Percentiles rank a stretch among this genome's conserved stretches.
These are phyloP conservation scores for Plectropomus leopardus DNA, from an alignment of 2,113 vertebrate genomes.

Conservation along the genomic window DNA sequence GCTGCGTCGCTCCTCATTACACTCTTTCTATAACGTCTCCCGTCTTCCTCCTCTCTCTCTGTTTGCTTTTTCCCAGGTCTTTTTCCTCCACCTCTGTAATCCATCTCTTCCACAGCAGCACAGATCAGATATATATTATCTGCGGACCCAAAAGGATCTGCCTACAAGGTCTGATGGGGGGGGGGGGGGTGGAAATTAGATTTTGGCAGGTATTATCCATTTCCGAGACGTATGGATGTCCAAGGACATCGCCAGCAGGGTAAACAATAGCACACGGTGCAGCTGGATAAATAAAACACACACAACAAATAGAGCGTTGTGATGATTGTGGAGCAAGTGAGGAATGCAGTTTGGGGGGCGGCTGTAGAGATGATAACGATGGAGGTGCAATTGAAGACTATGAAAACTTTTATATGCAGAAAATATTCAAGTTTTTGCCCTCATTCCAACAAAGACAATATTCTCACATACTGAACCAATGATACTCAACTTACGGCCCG, in stretches of 20 bases:
- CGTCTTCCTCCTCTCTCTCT: not conserved
- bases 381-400: not conserved
- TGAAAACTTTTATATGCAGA: no score
- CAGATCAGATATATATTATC: constrained; percentile 76
- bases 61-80: constrained; percentile 25
- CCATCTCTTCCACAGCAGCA: constrained; percentile 48
- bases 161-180: constrained; percentile 71
- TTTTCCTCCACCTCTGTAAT: constrained; percentile 34
- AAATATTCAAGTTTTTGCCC: no score
- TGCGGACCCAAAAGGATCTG: constrained; percentile 62
- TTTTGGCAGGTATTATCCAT: constrained; percentile 82
- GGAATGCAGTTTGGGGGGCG: constrained; percentile 43
- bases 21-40: not conserved
- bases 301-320: constrained; percentile 18
- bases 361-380: constrained; percentile 1
- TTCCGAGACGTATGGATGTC: constrained; percentile 77
- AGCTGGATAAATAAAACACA: constrained; percentile 71
- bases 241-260: constrained; percentile 77
- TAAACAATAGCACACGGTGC: constrained; percentile 76
- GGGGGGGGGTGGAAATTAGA: constrained; percentile 66
- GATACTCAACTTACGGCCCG: no score
- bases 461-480: no score
- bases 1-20: not conserved
- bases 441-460: no score
- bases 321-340: constrained; percentile 58